Conservation (phyloP, 2,113 vertebrate genomes). For the Malurus melanocephalus region DNA sequence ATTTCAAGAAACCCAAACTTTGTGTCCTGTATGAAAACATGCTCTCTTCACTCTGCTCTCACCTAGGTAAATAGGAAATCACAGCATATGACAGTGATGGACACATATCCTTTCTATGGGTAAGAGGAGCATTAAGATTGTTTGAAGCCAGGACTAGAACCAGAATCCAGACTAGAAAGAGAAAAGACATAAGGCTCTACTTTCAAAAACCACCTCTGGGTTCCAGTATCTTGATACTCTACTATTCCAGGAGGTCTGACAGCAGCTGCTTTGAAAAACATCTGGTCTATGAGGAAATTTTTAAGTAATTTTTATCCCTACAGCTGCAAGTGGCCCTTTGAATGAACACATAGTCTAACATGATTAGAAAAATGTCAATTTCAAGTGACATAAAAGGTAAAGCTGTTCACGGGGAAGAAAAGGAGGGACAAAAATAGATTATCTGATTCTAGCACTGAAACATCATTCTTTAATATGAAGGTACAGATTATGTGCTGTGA, state of each 20-base stretch:
- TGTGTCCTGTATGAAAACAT: no score
- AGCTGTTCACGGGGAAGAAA: not conserved
- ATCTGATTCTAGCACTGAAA: not conserved
- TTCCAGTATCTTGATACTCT: not conserved
- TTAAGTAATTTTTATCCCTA: not conserved
- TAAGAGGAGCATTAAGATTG: fast-evolving
- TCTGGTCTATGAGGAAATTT: not conserved
- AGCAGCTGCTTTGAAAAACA: not conserved
- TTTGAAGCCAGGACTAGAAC: not conserved
- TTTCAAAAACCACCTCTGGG: not conserved
- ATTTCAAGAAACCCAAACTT: no score
- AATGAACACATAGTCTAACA: not conserved
- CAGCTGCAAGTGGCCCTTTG: not conserved
- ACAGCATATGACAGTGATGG: no score
- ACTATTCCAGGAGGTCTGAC: not conserved
- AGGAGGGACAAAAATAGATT: not conserved
- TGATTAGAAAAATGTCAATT: not conserved
- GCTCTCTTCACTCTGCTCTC: no score
- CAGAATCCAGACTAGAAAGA: not conserved
- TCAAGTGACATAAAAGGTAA: not conserved
- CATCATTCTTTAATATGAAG: not conserved
- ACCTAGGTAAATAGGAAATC: no score
- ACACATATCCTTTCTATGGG: no score
- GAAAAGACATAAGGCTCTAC: not conserved
- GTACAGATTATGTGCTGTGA: not conserved